Conservation (phyloP, 2,888 invertebrate genomes). For the Linhomoeus sp. region DNA sequence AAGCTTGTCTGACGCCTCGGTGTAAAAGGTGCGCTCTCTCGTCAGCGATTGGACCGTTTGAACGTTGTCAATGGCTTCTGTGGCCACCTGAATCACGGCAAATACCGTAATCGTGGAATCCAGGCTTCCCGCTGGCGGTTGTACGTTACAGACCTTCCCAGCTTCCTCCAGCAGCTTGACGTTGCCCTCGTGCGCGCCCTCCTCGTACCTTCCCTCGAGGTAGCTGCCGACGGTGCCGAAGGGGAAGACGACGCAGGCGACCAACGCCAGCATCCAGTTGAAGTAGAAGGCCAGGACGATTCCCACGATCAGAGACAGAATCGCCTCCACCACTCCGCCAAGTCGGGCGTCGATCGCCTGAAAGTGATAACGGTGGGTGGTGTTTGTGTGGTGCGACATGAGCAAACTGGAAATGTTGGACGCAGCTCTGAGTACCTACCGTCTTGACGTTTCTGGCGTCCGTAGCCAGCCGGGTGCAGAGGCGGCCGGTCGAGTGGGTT, state of each 20-base stretch:
- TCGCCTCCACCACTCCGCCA: conserved; percentile 22
- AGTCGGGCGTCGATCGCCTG: conserved; percentile 27
- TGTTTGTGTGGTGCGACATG: too few species aligned
- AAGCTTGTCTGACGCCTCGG: conserved; percentile 18
- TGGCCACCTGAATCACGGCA: conserved; percentile 19
- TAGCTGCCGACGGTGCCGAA: conserved; percentile 14
- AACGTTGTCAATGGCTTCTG: conserved; percentile 28
- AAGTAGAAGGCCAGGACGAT: conserved; percentile 27
- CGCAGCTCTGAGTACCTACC: too few species aligned
- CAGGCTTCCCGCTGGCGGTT: too few species aligned
- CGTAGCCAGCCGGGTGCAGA: conserved; percentile 8
- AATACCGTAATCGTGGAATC: too few species aligned
- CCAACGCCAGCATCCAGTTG: conserved; percentile 29
- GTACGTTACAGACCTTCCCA: too few species aligned
- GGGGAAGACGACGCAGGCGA: conserved; percentile 26
- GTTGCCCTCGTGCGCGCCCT: conserved; percentile 32
- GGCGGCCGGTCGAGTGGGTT: neutral
- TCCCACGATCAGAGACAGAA: conserved; percentile 24
- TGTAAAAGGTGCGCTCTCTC: conserved; percentile 21
- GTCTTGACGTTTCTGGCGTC: conserved; percentile 28
- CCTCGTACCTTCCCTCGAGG: conserved; percentile 11
- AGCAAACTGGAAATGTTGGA: neutral
- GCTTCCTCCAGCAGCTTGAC: conserved; percentile 32
- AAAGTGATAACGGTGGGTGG: too few species aligned
- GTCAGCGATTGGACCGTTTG: conserved; percentile 26